A percentile compares a stretch with the other conserved stretches of the same genome.
phyloP scores from a whole-genome alignment of 1,140 invertebrate species.

The Planococcus citri region DNA sequence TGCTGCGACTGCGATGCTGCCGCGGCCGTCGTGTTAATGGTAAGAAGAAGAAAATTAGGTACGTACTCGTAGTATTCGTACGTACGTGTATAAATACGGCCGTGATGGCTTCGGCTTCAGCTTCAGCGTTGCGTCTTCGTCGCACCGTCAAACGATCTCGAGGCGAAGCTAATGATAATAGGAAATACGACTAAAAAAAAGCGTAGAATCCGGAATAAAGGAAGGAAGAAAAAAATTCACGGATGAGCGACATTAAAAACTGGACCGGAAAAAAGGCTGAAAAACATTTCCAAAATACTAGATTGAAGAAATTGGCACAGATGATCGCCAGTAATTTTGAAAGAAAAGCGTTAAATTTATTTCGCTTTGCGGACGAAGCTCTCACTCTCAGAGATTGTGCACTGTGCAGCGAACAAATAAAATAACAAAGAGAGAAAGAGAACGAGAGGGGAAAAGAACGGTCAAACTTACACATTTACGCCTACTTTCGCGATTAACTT shows the following conservation, averaged over 20 bases:
- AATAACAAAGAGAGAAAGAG: no score
- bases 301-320: slow-evolving; percentile 6
- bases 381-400: no score
- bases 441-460: background rate
- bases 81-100: no score
- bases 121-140: no score
- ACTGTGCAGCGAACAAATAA: no score
- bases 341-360: background rate
- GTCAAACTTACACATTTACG: no score
- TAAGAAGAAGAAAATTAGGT: no score
- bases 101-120: no score
- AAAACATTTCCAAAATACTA: background rate
- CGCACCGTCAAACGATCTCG: background rate
- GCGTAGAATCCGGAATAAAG: background rate
- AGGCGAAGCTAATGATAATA: background rate
- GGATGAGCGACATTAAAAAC: slow-evolving; percentile 2
- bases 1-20: no score
- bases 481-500: no score
- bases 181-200: background rate
- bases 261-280: background rate
- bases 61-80: no score
- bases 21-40: no score
- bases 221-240: background rate
- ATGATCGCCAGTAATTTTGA: background rate
- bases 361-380: background rate